phyloP scores from a whole-genome alignment of 2,113 vertebrate genomes.

The Chiloscyllium plagiosum region DNA sequence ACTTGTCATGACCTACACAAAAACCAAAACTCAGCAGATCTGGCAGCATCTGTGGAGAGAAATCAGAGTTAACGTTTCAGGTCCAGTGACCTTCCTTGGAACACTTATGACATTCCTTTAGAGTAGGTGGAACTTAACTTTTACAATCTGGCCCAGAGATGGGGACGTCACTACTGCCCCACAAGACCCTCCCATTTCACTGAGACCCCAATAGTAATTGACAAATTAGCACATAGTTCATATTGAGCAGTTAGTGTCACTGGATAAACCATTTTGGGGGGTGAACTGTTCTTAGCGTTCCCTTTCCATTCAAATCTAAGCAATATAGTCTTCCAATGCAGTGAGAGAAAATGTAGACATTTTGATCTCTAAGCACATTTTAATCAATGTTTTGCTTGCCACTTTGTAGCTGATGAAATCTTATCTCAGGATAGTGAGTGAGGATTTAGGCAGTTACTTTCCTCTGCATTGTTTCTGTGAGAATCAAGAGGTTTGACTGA shows the following conservation, averaged over 20 bases:
- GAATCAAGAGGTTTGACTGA: conserved; percentile 21
- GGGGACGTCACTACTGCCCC: no score
- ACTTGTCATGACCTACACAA: no score
- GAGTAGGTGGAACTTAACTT: no score
- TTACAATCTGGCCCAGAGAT: no score
- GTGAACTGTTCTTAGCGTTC: not conserved
- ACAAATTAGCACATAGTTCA: not conserved
- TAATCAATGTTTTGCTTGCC: not conserved
- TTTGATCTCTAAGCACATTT: not conserved
- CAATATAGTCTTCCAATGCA: not conserved
- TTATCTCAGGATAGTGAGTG: not conserved
- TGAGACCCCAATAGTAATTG: not conserved
- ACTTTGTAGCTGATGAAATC: not conserved
- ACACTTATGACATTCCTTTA: no score
- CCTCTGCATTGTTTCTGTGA: not conserved
- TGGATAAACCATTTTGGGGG: not conserved
- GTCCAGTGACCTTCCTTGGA: no score
- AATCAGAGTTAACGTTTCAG: no score
- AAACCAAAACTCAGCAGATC: no score
- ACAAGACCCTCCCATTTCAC: not conserved
- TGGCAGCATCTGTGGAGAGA: no score
- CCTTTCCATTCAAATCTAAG: not conserved
- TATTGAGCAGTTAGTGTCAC: not conserved
- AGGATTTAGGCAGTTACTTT: not conserved
- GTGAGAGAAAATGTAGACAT: not conserved